Evolutionary conservation across 2,888 invertebrate species (phyloP).

Genomic region (Glyphotaelius pellucidus): DNA sequence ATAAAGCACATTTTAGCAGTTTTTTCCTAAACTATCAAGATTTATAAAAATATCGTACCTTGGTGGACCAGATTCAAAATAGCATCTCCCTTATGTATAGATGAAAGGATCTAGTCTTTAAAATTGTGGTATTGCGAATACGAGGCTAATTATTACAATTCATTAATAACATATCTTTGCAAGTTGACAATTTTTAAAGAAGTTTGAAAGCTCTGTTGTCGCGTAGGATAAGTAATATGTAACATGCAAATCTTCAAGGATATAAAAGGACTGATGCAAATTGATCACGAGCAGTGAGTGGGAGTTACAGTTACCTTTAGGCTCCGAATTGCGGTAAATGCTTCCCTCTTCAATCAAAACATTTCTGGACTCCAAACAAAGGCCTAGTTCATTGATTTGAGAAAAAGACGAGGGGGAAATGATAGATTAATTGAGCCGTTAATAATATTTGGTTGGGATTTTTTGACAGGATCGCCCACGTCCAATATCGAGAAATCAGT

Average conservation of each 20-base stretch:
- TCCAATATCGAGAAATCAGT: neutral
- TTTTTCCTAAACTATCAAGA: no score
- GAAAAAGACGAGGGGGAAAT: neutral
- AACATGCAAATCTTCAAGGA: neutral
- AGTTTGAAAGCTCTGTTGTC: neutral
- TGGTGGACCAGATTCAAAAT: no score
- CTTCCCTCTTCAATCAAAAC: neutral
- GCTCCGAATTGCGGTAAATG: neutral
- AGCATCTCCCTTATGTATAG: no score
- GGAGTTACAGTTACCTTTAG: neutral
- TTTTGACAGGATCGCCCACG: neutral
- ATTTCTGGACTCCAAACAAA: neutral
- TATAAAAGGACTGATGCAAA: neutral
- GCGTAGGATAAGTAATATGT: neutral
- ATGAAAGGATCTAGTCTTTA: no score
- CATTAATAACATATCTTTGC: neutral
- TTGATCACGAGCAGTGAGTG: neutral
- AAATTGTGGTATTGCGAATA: no score
- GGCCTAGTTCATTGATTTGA: neutral
- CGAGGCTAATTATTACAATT: no score
- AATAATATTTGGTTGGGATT: neutral
- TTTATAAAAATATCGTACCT: no score
- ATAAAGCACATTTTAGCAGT: no score
- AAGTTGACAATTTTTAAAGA: neutral
- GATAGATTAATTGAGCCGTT: neutral